Base-by-base conservation (phyloP, 2,113 vertebrate species). In the Carassius gibelio region DNA sequence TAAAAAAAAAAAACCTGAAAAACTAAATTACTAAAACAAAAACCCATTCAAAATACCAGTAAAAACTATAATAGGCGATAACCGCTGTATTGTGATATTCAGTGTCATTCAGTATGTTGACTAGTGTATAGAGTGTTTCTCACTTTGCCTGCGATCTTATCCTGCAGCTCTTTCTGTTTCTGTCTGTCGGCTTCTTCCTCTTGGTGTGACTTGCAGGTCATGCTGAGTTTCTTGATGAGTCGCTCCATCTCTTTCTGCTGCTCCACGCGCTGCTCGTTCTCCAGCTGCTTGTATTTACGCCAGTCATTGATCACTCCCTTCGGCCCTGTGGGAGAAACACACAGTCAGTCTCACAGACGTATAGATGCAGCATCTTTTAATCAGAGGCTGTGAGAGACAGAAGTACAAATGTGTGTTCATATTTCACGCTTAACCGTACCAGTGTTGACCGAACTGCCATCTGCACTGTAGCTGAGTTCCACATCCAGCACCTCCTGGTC, bases 251-350 rank as follows among this genome's bases (percentile, higher is more conserved):
- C 98, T 38, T 93, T 94, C 87, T 97, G 95, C 91, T 99, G 97
- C 90, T 99, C 98, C 84, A 96, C 95, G 82, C 94, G 94, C 88
- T 99, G 98, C 85, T 99, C 98, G 0, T 96, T 98, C 88, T 99
- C 97, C 93, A 99, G 89, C 87, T 99, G 97, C 82, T 99, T 99
- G 90, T 95, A 99, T 75, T 98, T 97, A 26, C 98, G 92, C 98
- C 98, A 99, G 92, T 99, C 98, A 19, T 99, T 97, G 85, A 99
- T 97, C 83, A 99, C 98, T 7, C 98, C 98, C 91, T 99, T 99
- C 10, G 98, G 98, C 86, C 98, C 98, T 99, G 91, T 8, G 26
- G 42, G 81, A 83, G 10, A 17, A 13, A 72, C 38, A 84, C 10
- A 62, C 10, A 71, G 64, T 80, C 68, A 48, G 23, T 75, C 23